A percentile compares a stretch with the other conserved stretches of the same genome.
phyloP scores from a whole-genome alignment of 2,113 vertebrate species.

The Chaetodon auriga region DNA sequence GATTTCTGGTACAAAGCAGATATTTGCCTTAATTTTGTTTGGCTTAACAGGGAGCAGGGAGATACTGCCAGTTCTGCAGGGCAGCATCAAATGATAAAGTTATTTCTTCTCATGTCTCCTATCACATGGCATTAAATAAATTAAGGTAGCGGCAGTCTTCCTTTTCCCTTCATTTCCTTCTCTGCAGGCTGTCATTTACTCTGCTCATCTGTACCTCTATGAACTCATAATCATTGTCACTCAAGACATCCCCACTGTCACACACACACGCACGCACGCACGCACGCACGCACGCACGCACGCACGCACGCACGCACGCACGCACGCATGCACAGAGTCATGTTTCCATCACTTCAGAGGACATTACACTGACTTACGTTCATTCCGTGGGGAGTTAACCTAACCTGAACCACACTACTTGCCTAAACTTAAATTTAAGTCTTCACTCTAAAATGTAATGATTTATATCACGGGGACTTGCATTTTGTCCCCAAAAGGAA shows the following conservation, averaged over 20 bases:
- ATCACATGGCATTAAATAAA: slow-evolving; percentile 43
- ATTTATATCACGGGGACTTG: too few species aligned
- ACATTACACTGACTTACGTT: too few species aligned
- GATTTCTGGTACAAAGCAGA: slow-evolving; percentile 21
- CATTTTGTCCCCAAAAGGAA: too few species aligned
- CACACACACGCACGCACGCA: slow-evolving; percentile 13
- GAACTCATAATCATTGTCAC: slow-evolving; percentile 57
- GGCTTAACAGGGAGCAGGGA: background rate
- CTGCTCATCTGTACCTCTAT: slow-evolving; percentile 37
- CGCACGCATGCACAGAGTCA: too few species aligned
- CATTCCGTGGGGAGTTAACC: too few species aligned
- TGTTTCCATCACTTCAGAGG: too few species aligned
- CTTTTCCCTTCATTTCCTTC: slow-evolving; percentile 55
- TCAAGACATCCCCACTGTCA: slow-evolving; percentile 16
- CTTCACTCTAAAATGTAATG: too few species aligned
- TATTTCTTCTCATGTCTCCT: slow-evolving; percentile 25
- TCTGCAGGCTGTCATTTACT: slow-evolving; percentile 57
- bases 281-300: background rate
- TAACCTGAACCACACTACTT: too few species aligned
- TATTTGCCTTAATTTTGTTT: slow-evolving; percentile 30
- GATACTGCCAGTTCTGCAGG: slow-evolving; percentile 7
- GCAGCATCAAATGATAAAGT: slow-evolving; percentile 10
- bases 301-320: too few species aligned
- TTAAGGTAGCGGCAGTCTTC: slow-evolving; percentile 41
- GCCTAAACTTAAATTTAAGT: too few species aligned